phyloP scores from a whole-genome alignment of 2,797 vertebrate genomes.

The Chelon labrosus region DNA sequence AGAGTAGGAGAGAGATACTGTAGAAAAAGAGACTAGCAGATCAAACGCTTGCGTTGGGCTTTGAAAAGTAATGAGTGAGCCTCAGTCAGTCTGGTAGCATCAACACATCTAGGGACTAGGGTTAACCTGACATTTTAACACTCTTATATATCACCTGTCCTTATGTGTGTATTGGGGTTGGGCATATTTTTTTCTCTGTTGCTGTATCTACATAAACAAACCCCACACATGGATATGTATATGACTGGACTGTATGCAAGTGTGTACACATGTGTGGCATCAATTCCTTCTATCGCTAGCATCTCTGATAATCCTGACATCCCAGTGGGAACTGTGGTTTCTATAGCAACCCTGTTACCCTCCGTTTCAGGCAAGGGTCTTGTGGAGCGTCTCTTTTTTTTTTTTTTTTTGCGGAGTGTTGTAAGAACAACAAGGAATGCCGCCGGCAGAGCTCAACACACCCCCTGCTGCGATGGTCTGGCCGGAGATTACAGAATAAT shows the following conservation, averaged over 20 bases:
- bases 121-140: slow-evolving; percentile 30
- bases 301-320: slow-evolving; percentile 65
- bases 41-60: slow-evolving; percentile 57
- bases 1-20: slow-evolving; percentile 1
- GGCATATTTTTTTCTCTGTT: neutral
- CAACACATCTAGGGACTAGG: slow-evolving; percentile 23
- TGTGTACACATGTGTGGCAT: slow-evolving; percentile 15
- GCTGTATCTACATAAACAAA: neutral
- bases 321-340: slow-evolving; percentile 65
- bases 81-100: slow-evolving; percentile 34
- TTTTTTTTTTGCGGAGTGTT: slow-evolving; percentile 32
- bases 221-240: neutral
- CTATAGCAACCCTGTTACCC: slow-evolving; percentile 71
- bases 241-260: neutral
- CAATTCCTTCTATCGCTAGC: slow-evolving; percentile 21
- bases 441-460: slow-evolving; percentile 41
- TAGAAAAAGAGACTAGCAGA: slow-evolving; percentile 37
- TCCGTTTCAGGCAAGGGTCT: slow-evolving; percentile 39
- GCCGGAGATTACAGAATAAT: slow-evolving; percentile 48
- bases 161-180: neutral
- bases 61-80: slow-evolving; percentile 59
- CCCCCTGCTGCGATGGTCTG: slow-evolving; percentile 34
- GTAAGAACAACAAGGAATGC: slow-evolving; percentile 43
- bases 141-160: neutral
- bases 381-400: slow-evolving; percentile 41